Conservation (phyloP, 2,113 vertebrate species). For the Fulmarus glacialis region DNA sequence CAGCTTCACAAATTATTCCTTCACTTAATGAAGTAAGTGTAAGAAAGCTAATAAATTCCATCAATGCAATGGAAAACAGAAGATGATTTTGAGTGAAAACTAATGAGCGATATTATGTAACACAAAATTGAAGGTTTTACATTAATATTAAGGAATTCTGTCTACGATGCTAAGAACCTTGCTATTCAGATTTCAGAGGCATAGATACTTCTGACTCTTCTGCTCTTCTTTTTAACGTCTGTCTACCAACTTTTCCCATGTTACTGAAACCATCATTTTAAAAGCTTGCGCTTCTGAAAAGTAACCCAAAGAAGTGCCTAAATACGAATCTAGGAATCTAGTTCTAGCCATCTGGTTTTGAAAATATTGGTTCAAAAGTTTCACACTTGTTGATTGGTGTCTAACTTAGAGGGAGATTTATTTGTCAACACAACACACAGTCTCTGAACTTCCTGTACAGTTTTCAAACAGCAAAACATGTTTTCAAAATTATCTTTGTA, state of each 20-base stretch:
- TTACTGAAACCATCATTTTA: neutral
- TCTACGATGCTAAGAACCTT: neutral
- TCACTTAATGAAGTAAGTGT: neutral
- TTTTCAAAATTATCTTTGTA: conserved; percentile 37
- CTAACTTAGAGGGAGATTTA: conserved; percentile 3
- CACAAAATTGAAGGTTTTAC: neutral
- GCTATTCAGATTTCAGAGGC: neutral
- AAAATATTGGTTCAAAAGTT: neutral
- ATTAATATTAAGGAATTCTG: conserved; percentile 13
- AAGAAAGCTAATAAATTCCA: neutral
- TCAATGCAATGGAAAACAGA: neutral
- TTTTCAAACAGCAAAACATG: conserved; percentile 11
- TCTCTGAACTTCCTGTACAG: neutral
- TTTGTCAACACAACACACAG: conserved; percentile 14
- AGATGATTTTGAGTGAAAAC: neutral
- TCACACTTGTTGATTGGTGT: neutral
- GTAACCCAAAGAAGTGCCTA: neutral
- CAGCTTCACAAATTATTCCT: neutral
- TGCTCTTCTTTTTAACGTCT: neutral
- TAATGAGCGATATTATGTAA: neutral
- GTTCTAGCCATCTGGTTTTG: conserved; percentile 7
- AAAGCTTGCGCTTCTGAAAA: neutral
- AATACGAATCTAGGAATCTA: neutral
- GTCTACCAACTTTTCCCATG: neutral
- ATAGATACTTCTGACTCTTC: neutral